These are phyloP conservation scores for Stigmatopora nigra DNA, from an alignment of 2,113 vertebrate species.

Conservation along the genomic window DNA sequence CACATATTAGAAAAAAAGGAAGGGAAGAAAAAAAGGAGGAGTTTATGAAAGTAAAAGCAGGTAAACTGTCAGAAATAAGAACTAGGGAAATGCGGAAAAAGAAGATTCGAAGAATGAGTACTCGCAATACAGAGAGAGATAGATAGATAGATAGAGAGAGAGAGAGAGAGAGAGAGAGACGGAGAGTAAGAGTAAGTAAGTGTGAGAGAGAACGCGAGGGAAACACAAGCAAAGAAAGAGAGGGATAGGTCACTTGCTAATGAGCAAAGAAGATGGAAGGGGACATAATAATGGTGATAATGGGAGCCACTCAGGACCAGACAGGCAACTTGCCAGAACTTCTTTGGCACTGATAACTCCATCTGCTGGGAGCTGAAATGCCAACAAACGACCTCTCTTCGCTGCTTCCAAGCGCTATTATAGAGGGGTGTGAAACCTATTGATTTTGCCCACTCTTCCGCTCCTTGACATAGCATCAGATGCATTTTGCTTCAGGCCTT, in stretches of 20 bases:
- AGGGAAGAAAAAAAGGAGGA: slow-evolving; percentile 6
- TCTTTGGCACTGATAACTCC: slow-evolving; percentile 52
- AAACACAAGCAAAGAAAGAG: slow-evolving; percentile 22
- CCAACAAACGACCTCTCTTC: slow-evolving; percentile 52
- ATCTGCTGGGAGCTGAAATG: slow-evolving; percentile 52
- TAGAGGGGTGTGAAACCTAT: slow-evolving; percentile 53
- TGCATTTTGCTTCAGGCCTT: slow-evolving; percentile 55
- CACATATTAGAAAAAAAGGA: slow-evolving; percentile 17
- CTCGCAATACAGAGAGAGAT: not conserved
- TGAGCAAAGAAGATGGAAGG: slow-evolving; percentile 40
- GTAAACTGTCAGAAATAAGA: slow-evolving; percentile 12
- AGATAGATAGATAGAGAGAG: slow-evolving; percentile 20
- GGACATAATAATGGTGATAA: slow-evolving; percentile 49
- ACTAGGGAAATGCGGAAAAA: not conserved
- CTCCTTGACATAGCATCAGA: slow-evolving; percentile 59
- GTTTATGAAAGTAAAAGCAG: slow-evolving; percentile 12
- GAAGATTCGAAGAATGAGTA: not conserved
- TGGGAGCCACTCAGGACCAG: slow-evolving; percentile 39
- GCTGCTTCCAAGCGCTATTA: slow-evolving; percentile 43
- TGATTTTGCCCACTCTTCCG: slow-evolving; percentile 58
- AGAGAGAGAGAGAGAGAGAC: not conserved
- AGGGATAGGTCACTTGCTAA: slow-evolving; percentile 37
- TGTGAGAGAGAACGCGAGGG: slow-evolving; percentile 7
- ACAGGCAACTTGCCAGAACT: slow-evolving; percentile 48
- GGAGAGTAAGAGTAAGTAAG: not conserved